Percentiles rank a stretch among this genome's conserved stretches.
These are phyloP conservation scores for Podarcis raffonei DNA, from an alignment of 2,113 vertebrate genomes.

Conservation along the genomic window DNA sequence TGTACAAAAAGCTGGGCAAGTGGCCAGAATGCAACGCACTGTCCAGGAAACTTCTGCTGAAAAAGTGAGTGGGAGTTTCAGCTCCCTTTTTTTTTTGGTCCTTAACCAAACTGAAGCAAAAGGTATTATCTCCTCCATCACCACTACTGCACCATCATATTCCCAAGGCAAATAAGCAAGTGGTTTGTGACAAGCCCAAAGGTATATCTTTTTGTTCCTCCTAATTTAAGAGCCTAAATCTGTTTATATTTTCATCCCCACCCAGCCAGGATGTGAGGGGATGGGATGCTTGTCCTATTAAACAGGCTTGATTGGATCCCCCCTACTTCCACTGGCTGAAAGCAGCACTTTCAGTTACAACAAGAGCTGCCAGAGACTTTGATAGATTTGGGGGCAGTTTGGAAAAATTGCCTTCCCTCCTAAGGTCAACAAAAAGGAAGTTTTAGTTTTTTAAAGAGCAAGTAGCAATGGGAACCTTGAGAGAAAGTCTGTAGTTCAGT, in stretches of 20 bases:
- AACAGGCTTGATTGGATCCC: neutral
- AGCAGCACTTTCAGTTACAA: neutral
- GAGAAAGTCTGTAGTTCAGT: no score
- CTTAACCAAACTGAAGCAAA: neutral
- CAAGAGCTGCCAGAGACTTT: neutral
- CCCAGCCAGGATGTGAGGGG: neutral
- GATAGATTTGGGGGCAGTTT: neutral
- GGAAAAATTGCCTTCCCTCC: neutral
- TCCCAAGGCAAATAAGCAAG: neutral
- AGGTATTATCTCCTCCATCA: neutral
- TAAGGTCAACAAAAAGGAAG: neutral
- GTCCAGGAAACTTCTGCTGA: slow-evolving; percentile 88
- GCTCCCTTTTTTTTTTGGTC: neutral
- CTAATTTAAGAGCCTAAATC: neutral
- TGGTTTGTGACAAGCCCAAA: neutral
- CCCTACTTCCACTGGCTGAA: neutral
- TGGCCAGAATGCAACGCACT: slow-evolving; percentile 97
- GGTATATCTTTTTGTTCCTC: neutral
- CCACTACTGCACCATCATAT: neutral
- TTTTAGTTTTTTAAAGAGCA: no score
- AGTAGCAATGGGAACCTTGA: no score
- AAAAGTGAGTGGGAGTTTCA: slow-evolving; percentile 84
- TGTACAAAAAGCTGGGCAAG: slow-evolving; percentile 89
- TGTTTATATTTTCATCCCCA: neutral
- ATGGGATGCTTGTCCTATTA: neutral